Conservation (phyloP, 30 jellyfish, hydroid and myxozoan species). For the Aurelia sp. region DNA sequence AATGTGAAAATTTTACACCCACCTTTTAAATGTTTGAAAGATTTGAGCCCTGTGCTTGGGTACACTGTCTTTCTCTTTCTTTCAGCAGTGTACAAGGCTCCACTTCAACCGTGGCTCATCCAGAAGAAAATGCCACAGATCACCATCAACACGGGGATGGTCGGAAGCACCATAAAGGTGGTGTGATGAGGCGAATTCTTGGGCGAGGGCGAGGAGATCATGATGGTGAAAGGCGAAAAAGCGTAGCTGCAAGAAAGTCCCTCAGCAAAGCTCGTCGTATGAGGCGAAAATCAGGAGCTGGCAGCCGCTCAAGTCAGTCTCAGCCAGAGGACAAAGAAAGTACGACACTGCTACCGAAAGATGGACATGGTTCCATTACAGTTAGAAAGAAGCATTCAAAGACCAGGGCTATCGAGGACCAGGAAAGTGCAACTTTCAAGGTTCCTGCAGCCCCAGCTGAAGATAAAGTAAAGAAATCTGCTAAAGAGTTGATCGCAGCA, state of each 20-base stretch:
- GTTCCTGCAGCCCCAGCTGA: slow-evolving; percentile 33
- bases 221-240: slow-evolving; percentile 56
- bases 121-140: background rate
- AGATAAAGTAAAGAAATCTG: slow-evolving; percentile 18
- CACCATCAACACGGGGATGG: background rate
- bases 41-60: too few relatives aligned
- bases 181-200: slow-evolving; percentile 38
- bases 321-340: slow-evolving; percentile 31
- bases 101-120: too few relatives aligned
- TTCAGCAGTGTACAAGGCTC: too few relatives aligned
- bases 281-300: slow-evolving; percentile 67
- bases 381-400: slow-evolving; percentile 9
- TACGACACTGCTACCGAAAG: background rate
- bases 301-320: slow-evolving; percentile 40
- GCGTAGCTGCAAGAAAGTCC: slow-evolving; percentile 70
- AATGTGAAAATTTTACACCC: too few relatives aligned
- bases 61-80: too few relatives aligned
- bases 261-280: slow-evolving; percentile 64
- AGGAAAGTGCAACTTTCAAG: slow-evolving; percentile 7
- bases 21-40: too few relatives aligned
- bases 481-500: slow-evolving; percentile 73
- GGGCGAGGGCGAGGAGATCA: slow-evolving; percentile 74
- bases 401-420: background rate
- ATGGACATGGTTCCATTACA: slow-evolving; percentile 6
- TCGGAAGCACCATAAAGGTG: slow-evolving; percentile 27